Evolutionary conservation across 2,797 vertebrate species (phyloP), one percentile per base, ranked within the genome.

Genomic region (Siniperca obscura): DNA sequence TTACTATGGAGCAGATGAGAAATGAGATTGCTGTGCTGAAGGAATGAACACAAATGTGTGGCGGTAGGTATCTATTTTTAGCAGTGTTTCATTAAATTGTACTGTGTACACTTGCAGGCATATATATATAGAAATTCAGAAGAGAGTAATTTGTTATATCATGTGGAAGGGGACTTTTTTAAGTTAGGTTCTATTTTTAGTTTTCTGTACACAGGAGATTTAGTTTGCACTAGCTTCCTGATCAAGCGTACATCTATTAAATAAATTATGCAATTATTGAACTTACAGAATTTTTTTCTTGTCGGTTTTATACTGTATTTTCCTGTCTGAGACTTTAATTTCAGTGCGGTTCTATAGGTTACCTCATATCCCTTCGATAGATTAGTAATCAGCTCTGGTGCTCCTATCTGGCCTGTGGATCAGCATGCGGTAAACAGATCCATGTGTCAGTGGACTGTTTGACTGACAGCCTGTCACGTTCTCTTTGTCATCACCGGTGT

Each of bases 381-480:
- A 86, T 90, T 68, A 81, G 87, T 84, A 88, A 93, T 94, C 90
- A 90, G 82, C 85, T 82, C 81, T 53, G 76, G 44, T 66, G 61
- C 81, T 85, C 64, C 85, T 94, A 96, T 96, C 95, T 91, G 87
- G 65, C 73, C 52, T 7, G 66, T 84, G 88, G 86, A 95, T 95
- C 94, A 80, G 90, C 72, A 65, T 44, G 0, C n/a, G 40, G 91
- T 95, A 96, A 96, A 91, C 89, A 87, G 91, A 93, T 92, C 95
- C 96, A 96, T 94, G 91, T 96, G 94, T 94, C 91, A 70, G 84
- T 9, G 17, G 55, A 67, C 78, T 2, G 36, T 82, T 90, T 96
- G 95, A 96, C 88, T 94, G 96, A 95, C 95, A 92, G 94, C 91
- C 87, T 87, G 95, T 96, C 95, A 93, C 92, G 93, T 93, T 87